Base-by-base conservation (phyloP, 2,888 invertebrate species). In the Perdita meconis region DNA sequence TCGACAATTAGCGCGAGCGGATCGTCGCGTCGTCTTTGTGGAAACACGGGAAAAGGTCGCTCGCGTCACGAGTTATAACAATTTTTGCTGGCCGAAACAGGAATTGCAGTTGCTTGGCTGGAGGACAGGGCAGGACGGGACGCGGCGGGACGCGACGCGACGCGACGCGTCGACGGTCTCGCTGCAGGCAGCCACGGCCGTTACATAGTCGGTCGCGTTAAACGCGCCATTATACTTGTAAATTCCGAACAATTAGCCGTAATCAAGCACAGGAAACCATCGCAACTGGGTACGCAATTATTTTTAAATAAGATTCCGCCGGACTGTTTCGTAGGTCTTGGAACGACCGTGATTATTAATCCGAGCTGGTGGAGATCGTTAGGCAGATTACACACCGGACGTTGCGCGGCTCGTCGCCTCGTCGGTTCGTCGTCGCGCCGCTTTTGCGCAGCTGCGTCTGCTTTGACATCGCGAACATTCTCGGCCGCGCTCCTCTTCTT, bases 171-270 rank as follows among this genome's bases (percentile, higher is more conserved):
- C n/a, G n/a, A 13, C 55, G 24, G 24, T 30, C 30, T 30, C 30
- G 16, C 44, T n/a, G 26, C 59, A 8, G 8, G 73, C 68, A 82
- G 80, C 75, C 84, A 86, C 83, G 87, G 88, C 88, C 86, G 90
- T 90, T 90, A 90, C 88, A 90, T 89, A 89, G 89, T 86, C 89
- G 81, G 87, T 63, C 89, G 88, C 90, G 86, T 90, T 90, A 90
- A 89, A 87, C 87, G 88, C 86, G 87, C 88, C 84, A 91, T 91
- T 92, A 91, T 92, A 92, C 92, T 92, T 92, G 90, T 90, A 91
- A 91, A 92, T 92, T 89, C 84, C 86, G 86, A 90, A 91, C 90
- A 92, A 92, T 92, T 91, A 92, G 89, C 90, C 89, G 91, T 90
- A 91, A 92, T 91, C 92, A 92, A 88, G 89, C 86, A 90, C 92